A percentile compares a stretch with the other conserved stretches of the same genome.
Evolutionary conservation across 1,140 invertebrate genomes (phyloP).

Genomic region (Drosophila kikkawai): DNA sequence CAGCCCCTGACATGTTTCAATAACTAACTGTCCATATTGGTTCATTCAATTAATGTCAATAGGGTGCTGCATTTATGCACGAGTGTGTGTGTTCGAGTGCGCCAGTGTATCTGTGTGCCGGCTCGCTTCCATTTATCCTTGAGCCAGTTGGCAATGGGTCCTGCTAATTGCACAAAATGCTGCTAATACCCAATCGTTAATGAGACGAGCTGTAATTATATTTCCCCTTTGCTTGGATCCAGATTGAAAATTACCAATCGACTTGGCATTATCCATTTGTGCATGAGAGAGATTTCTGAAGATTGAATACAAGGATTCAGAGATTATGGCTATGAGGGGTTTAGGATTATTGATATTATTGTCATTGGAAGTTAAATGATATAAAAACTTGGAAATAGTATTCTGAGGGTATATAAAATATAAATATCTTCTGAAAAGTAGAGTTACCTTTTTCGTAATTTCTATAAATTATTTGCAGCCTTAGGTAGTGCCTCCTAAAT

Average conservation of each 20-base stretch:
- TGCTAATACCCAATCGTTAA: conserved; percentile 57
- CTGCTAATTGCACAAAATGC: conserved; percentile 58
- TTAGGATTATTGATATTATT: conserved; percentile 1
- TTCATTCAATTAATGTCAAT: conserved; percentile 77
- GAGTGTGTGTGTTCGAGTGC: background rate
- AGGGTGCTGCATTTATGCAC: conserved; percentile 40
- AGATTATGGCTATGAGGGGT: background rate
- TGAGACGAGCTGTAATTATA: conserved; percentile 61
- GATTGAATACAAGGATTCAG: conserved; percentile 12
- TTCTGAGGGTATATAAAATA: background rate
- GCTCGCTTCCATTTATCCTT: conserved; percentile 31
- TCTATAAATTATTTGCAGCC: background rate
- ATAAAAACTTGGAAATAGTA: background rate
- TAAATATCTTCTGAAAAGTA: background rate
- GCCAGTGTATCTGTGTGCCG: conserved; percentile 1
- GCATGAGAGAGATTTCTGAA: background rate
- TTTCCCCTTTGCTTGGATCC: conserved; percentile 18
- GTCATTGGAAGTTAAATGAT: background rate
- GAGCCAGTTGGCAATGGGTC: conserved; percentile 34
- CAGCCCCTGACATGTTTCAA: conserved; percentile 41
- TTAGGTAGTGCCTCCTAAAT: background rate
- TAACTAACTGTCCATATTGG: conserved; percentile 70
- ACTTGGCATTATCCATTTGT: conserved; percentile 7
- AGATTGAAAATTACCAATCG: conserved; percentile 25
- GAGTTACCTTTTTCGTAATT: background rate